These are phyloP conservation scores for Drosophila funebris DNA, from an alignment of 1,140 invertebrate genomes.

Conservation along the genomic window DNA sequence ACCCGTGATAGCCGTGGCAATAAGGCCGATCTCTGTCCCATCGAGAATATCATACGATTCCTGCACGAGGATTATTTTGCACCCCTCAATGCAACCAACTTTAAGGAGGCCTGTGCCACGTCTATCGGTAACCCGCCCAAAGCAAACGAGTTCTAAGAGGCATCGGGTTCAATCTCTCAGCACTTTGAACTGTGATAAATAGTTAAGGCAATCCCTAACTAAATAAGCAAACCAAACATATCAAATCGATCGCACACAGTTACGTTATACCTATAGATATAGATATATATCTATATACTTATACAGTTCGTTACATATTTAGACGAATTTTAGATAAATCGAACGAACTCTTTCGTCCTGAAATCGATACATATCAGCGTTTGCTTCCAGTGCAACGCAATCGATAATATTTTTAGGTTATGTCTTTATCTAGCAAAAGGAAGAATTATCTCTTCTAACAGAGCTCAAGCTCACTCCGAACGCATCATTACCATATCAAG, in stretches of 20 bases:
- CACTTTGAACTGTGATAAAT: constrained; percentile 72
- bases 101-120: constrained; percentile 90
- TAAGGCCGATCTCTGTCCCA: constrained; percentile 89
- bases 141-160: constrained; percentile 70
- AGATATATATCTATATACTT: neutral
- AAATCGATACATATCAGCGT: constrained; percentile 45
- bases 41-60: constrained; percentile 93
- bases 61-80: constrained; percentile 93
- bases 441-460: neutral
- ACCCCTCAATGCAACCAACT: constrained; percentile 92
- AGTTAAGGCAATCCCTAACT: constrained; percentile 45
- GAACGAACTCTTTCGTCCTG: neutral
- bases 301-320: neutral
- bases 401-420: constrained; percentile 11
- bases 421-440: neutral
- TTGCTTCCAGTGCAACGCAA: constrained; percentile 17
- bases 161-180: constrained; percentile 18
- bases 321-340: constrained; percentile 30
- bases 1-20: constrained; percentile 84
- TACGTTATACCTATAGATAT: neutral
- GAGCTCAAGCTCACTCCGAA: constrained; percentile 10
- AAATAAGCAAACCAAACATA: constrained; percentile 44
- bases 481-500: constrained; percentile 38
- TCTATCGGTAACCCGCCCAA: constrained; percentile 66
- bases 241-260: constrained; percentile 50